Conservation (phyloP, 2,888 invertebrate genomes). For the Oscheius sp. region DNA sequence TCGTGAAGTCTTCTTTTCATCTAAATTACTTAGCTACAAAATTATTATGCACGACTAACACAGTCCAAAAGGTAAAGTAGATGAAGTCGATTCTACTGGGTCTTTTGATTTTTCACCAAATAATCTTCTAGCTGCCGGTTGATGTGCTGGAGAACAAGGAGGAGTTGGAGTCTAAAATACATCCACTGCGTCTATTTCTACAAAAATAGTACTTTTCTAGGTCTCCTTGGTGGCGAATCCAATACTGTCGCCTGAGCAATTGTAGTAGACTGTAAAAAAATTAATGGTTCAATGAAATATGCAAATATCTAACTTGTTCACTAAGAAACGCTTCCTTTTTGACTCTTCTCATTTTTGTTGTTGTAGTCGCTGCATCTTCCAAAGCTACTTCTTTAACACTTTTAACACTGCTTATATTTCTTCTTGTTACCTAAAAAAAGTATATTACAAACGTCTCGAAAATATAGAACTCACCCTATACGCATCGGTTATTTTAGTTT, state of each 20-base stretch:
- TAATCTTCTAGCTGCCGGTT: background rate
- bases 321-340: background rate
- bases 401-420: background rate
- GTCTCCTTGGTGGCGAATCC: conserved; percentile 5
- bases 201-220: conserved; percentile 9
- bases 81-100: background rate
- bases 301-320: background rate
- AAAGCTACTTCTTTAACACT: background rate
- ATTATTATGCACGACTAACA: background rate
- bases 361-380: background rate
- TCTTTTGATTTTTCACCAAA: conserved; percentile 1
- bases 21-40: background rate
- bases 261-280: background rate
- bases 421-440: conserved; percentile 16
- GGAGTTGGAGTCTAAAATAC: conserved; percentile 13
- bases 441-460: background rate
- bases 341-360: background rate
- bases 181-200: background rate
- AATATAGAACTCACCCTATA: background rate
- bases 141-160: conserved; percentile 19
- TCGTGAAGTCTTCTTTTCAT: conserved; percentile 5
- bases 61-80: conserved; percentile 4
- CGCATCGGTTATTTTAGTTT: conserved; percentile 14
- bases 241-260: background rate
- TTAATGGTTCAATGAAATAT: background rate